phyloP scores from a whole-genome alignment of 30 jellyfish, hydroid and myxozoan species.

The Aurelia aurita complex sp. Pacific region DNA sequence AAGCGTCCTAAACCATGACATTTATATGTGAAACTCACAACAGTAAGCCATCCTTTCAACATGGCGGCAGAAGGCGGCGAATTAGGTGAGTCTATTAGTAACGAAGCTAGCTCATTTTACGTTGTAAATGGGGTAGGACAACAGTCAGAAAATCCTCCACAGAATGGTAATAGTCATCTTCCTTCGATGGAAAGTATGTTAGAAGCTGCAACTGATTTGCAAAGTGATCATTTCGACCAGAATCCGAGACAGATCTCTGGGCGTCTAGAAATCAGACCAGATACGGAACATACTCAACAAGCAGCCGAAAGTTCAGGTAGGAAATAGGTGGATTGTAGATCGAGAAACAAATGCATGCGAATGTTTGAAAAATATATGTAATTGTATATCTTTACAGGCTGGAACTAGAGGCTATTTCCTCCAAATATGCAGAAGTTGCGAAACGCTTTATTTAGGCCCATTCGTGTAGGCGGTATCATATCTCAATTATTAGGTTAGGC shows the following conservation, averaged over 20 bases:
- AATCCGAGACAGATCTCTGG: slow-evolving; percentile 57
- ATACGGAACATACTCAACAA: slow-evolving; percentile 19
- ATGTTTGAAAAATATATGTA: neutral
- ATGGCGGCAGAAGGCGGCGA: slow-evolving; percentile 59
- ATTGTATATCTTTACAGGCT: too few species aligned
- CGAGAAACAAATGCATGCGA: neutral
- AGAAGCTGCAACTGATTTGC: slow-evolving; percentile 97
- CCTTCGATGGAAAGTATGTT: slow-evolving; percentile 97
- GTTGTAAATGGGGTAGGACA: slow-evolving; percentile 64
- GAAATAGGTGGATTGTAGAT: neutral
- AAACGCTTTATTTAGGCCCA: too few species aligned
- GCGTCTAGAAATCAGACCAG: slow-evolving; percentile 56
- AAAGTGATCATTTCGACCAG: slow-evolving; percentile 75
- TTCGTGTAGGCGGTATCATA: too few species aligned
- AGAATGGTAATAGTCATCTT: slow-evolving; percentile 30
- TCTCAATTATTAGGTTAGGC: too few species aligned
- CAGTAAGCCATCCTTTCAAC: slow-evolving; percentile 23
- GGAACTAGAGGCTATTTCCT: neutral
- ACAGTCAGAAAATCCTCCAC: slow-evolving; percentile 6
- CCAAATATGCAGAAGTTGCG: too few species aligned
- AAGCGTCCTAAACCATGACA: neutral
- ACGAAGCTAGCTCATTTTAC: slow-evolving; percentile 31
- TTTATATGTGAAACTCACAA: neutral
- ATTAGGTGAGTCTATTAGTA: slow-evolving; percentile 54
- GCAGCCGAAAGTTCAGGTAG: slow-evolving; percentile 51